phyloP scores from a whole-genome alignment of 37 sponge, comb jelly and placozoan species.

The Ianthella basta region DNA sequence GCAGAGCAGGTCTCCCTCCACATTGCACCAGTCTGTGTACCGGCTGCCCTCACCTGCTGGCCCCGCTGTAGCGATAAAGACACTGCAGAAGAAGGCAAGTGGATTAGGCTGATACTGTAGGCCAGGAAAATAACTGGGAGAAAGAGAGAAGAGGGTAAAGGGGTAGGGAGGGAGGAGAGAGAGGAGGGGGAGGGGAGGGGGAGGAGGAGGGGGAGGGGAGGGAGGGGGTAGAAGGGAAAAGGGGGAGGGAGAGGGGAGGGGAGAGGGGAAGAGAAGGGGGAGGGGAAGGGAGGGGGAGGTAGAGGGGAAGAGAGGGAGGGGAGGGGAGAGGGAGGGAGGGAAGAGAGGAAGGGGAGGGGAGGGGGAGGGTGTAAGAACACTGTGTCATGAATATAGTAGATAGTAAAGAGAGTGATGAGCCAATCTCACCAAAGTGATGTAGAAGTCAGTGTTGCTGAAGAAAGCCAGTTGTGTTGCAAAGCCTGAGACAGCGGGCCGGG shows the following conservation, averaged over 20 bases:
- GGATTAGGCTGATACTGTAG: slow-evolving; percentile 77
- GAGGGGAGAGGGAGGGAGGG: slow-evolving; percentile 13
- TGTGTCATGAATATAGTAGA: background rate
- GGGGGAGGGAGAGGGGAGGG: background rate
- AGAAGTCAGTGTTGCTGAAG: slow-evolving; percentile 77
- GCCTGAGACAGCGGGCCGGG: slow-evolving; percentile 37
- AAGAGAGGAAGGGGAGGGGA: slow-evolving; percentile 24
- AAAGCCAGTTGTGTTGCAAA: slow-evolving; percentile 80
- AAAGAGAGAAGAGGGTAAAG: background rate
- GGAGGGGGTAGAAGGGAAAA: background rate
- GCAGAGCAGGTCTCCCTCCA: too few relatives aligned
- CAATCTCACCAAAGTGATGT: slow-evolving; percentile 78
- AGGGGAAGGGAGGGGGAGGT: background rate
- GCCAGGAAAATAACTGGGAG: slow-evolving; percentile 71
- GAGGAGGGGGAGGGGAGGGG: background rate
- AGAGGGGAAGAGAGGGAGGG: background rate
- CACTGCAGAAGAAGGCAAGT: slow-evolving; percentile 84
- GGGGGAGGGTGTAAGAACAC: slow-evolving; percentile 33
- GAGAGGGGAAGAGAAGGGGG: background rate
- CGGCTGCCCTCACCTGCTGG: slow-evolving; percentile 68
- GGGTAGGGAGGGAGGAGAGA: background rate
- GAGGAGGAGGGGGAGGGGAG: background rate
- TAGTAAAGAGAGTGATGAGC: too few relatives aligned
- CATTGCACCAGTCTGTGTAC: too few relatives aligned
- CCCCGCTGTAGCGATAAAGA: slow-evolving; percentile 67